Evolutionary conservation across 2,888 invertebrate species (phyloP).

Genomic region (Eilema depressum): DNA sequence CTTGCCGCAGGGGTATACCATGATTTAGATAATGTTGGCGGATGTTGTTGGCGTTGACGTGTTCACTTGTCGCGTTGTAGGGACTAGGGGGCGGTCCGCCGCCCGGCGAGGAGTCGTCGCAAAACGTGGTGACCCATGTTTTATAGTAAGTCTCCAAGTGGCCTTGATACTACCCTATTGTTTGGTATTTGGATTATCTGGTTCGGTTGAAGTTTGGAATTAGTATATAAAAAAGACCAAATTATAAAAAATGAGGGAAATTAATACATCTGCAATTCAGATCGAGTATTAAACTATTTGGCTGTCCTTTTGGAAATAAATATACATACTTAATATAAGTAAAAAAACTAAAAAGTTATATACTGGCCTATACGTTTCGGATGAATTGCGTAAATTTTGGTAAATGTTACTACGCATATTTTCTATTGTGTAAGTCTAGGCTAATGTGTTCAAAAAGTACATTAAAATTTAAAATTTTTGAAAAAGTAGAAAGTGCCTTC

Average conservation of each 20-base stretch:
- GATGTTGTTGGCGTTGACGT: slow-evolving; percentile 76
- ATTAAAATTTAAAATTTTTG: slow-evolving; percentile 84
- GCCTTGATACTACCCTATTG: slow-evolving; percentile 86
- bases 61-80: slow-evolving; percentile 57
- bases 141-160: slow-evolving; percentile 85
- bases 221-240: slow-evolving; percentile 85
- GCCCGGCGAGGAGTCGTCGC: slow-evolving; percentile 72
- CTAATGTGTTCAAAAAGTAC: slow-evolving; percentile 91
- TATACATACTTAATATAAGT: slow-evolving; percentile 70
- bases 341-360: slow-evolving; percentile 75
- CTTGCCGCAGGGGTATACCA: slow-evolving; percentile 86
- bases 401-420: slow-evolving; percentile 87
- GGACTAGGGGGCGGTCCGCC: slow-evolving; percentile 45
- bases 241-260: slow-evolving; percentile 71
- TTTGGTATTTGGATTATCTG: slow-evolving; percentile 82
- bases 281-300: slow-evolving; percentile 84
- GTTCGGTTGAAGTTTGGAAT: slow-evolving; percentile 84
- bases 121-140: slow-evolving; percentile 74
- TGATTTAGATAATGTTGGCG: slow-evolving; percentile 80
- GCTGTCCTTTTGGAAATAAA: slow-evolving; percentile 85
- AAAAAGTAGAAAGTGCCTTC: slow-evolving; percentile 94
- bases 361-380: slow-evolving; percentile 85
- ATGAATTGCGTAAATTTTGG: slow-evolving; percentile 85
- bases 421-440: slow-evolving; percentile 89
- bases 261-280: slow-evolving; percentile 79